Base-by-base conservation (phyloP, 2,888 invertebrate species). In the Drosophila sordidapex region DNA sequence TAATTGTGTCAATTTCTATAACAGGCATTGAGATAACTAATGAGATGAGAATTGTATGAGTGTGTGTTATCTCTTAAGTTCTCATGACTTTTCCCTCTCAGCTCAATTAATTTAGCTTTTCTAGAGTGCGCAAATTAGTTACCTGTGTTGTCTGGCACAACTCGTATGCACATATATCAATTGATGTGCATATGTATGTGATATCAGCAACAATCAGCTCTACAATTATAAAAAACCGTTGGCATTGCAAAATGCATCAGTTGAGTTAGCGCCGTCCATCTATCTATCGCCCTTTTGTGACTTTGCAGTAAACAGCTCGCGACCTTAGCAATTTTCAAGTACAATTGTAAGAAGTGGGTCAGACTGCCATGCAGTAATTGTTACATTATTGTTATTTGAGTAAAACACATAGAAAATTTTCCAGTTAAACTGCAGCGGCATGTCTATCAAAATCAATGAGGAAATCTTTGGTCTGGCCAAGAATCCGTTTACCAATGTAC, bases 391-490 rank as follows among this genome's bases (percentile, higher is more conserved):
- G 13, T 48, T 33, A n/a, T 60, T 61, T 36, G 25, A 61, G 35
- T 31, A 61, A 31, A 58, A 18, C 59, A 33, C 10, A n/a, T 63
- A 58, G 35, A 38, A 71, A 67, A 56, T 56, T 62, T 62, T 64
- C 33, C 43, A 65, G 65, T 31, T 64, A 4, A 38, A 25, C 11
- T 21, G 10, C 31, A 46, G 15, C 60, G 52, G 36, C 56, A 86
- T 90, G 85, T 29, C 77, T 25, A 70, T 91, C 29, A 75, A 76
- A 35, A 77, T 92, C 13, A 81, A 76, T 51, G 93, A 92, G 70
- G 93, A 93, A 65, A 86, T 82, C 57, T 93, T 93, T 67, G 93
- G 93, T 21, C 70, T 75, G 54, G 83, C 84, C n/a, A 79, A 77
- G 15, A 89, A 93, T 82, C 92, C 92, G 4, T 73, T 89, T 18